Conservation (phyloP, 1,140 invertebrate genomes). For the Pantala flavescens region DNA sequence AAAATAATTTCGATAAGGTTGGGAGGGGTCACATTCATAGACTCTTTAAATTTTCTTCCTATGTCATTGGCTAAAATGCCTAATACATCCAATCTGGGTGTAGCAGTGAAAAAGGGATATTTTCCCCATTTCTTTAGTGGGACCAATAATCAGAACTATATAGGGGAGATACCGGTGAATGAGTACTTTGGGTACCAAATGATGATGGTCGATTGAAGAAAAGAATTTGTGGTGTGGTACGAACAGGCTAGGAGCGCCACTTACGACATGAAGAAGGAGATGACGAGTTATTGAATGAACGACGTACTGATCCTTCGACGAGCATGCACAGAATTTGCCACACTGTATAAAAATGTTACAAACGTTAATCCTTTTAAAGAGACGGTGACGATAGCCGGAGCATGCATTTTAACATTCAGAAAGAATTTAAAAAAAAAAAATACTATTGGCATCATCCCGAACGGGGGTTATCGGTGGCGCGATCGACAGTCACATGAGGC, state of each 20-base stretch:
- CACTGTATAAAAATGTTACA: neutral
- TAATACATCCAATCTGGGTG: neutral
- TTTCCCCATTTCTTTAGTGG: neutral
- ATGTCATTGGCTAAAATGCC: neutral
- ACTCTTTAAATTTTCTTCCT: neutral
- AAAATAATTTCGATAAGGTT: too few species aligned
- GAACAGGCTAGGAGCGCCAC: neutral
- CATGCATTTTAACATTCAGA: neutral
- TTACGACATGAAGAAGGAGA: neutral
- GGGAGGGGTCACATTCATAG: neutral
- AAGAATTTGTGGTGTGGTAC: neutral
- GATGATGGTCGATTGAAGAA: neutral
- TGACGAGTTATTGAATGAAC: neutral
- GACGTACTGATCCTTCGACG: neutral
- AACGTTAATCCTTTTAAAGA: neutral
- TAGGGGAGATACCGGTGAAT: neutral
- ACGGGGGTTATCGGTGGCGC: neutral
- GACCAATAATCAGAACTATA: neutral
- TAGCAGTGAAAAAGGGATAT: neutral
- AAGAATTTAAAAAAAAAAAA: neutral
- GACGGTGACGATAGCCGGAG: neutral
- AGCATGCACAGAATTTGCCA: neutral
- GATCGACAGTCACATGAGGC: neutral
- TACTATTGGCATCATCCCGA: neutral
- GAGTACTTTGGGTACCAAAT: neutral